These are phyloP conservation scores for Aegotheles bennettii DNA, from an alignment of 2,113 vertebrate genomes.

Conservation along the genomic window DNA sequence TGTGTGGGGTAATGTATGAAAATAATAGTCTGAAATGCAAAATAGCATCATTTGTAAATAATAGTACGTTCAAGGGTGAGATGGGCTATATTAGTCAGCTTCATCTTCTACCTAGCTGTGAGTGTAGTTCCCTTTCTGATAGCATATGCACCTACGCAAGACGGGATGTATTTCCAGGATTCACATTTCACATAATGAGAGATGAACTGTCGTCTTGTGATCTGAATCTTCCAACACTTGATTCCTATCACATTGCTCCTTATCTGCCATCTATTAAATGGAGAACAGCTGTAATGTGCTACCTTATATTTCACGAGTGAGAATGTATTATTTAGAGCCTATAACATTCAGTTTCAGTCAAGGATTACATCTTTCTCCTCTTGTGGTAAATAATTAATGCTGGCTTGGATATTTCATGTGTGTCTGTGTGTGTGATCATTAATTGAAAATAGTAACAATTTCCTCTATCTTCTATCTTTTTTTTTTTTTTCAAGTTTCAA, in stretches of 20 bases:
- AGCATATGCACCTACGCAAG: neutral
- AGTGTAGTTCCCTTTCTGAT: neutral
- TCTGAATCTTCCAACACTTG: constrained; percentile 12
- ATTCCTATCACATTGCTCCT: constrained; percentile 18
- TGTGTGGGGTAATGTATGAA: neutral
- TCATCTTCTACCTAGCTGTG: neutral
- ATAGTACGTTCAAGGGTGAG: neutral
- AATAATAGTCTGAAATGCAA: neutral
- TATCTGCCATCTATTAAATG: constrained; percentile 19
- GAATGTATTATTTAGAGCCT: constrained; percentile 22
- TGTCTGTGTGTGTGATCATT: neutral
- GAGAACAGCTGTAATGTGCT: neutral
- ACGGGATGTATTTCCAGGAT: neutral
- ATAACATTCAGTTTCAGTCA: neutral
- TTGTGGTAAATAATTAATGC: constrained; percentile 28
- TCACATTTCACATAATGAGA: neutral
- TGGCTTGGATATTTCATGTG: neutral
- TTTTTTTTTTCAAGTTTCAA: constrained; percentile 80
- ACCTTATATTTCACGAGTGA: neutral
- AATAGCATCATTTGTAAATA: neutral
- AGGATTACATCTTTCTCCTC: neutral
- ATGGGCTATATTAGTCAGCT: neutral
- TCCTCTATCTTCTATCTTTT: neutral
- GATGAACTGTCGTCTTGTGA: neutral
- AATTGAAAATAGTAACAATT: neutral